Base-by-base conservation (phyloP, 1,140 invertebrate genomes). In the Aleiodes sp. region DNA sequence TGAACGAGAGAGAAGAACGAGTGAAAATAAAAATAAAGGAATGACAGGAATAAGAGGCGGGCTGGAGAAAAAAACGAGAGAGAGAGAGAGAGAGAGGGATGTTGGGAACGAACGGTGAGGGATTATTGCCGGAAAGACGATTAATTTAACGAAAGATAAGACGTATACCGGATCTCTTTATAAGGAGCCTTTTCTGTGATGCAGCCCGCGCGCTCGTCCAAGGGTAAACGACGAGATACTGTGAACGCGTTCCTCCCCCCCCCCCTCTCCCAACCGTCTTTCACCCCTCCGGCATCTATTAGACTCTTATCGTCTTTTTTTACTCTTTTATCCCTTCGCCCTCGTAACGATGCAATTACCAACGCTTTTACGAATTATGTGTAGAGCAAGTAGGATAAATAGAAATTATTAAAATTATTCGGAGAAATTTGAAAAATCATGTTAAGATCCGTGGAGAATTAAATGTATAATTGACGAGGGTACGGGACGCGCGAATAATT, bases 91-190 rank as follows among this genome's bases (percentile, higher is more conserved):
- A 19, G 4, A 4, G 9, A 21, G 31, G 31, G 41, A 24, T 12
- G n/a, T 39, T 14, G 21, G 37, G 43, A 46, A 14, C 14, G 12
- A 52, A 59, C 37, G 62, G 16, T 70, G 65, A 65, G 57, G 66
- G 56, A 68, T 69, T 70, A 73, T 70, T 70, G 64, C 64, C 65
- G 68, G 71, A 70, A 70, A 64, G 71, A 67, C 71, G 68, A 73
- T 73, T 73, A 73, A 73, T 73, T 73, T 68, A 43, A 31, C 65
- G n/a, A 19, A 35, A 62, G 71, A 72, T 72, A 69, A 72, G 71
- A 69, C 29, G 46, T n/a, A 68, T 24, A 57, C 33, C 66, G 56
- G 59, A 24, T 56, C 16, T 65, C 43, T 56, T 65, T 68, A 56
- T 62, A 64, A 41, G 60, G 16, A 7, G n/a, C 28, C n/a, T 29